Conservation (phyloP, 1,140 invertebrate genomes). For the Caligus rogercresseyi region DNA sequence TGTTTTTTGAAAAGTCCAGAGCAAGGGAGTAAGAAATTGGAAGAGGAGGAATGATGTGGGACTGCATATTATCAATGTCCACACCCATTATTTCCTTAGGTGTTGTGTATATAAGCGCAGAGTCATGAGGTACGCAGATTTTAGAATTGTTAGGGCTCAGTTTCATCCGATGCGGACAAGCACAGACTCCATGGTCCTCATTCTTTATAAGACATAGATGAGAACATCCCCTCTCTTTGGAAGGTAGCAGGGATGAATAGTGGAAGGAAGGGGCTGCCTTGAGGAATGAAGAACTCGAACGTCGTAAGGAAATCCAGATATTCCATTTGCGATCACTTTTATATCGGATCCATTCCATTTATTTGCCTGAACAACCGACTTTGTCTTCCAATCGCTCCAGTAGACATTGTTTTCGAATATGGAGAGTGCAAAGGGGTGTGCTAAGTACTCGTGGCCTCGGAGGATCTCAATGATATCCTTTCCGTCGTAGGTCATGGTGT, state of each 20-base stretch:
- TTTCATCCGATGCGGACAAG: constrained; percentile 58
- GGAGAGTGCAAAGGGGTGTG: constrained; percentile 45
- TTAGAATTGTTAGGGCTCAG: not conserved
- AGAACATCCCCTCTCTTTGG: constrained; percentile 40
- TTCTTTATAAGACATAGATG: constrained; percentile 43
- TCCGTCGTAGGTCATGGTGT: constrained; percentile 49
- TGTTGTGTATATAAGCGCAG: constrained; percentile 21
- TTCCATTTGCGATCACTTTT: constrained; percentile 36
- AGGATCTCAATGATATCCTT: constrained; percentile 34
- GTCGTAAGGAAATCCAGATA: constrained; percentile 46
- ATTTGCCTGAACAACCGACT: constrained; percentile 42
- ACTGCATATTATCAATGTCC: constrained; percentile 49
- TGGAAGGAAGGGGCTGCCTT: constrained; percentile 37
- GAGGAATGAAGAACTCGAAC: constrained; percentile 43
- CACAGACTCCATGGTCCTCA: constrained; percentile 42
- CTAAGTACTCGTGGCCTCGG: constrained; percentile 35
- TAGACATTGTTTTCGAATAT: constrained; percentile 43
- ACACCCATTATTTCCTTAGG: constrained; percentile 62
- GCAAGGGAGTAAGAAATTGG: constrained; percentile 28
- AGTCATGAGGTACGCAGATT: not conserved
- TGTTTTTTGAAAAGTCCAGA: not conserved
- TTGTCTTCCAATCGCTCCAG: constrained; percentile 50
- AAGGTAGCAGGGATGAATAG: constrained; percentile 35
- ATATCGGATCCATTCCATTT: constrained; percentile 45
- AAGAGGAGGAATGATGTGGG: constrained; percentile 50